Conservation (phyloP, 1,140 invertebrate genomes). For the Dendroctonus ponderosae region DNA sequence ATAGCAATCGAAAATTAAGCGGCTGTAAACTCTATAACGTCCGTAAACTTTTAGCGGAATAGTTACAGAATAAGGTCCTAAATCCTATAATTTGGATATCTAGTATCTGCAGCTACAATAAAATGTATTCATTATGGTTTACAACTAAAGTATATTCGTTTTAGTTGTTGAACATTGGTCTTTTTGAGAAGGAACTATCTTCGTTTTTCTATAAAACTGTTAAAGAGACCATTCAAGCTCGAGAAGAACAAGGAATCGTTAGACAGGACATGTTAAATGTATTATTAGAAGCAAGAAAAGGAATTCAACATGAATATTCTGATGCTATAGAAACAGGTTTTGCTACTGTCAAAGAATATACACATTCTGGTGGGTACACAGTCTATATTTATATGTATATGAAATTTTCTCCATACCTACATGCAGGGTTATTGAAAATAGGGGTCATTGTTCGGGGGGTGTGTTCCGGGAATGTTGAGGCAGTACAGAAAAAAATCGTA, state of each 20-base stretch:
- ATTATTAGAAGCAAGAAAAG: slow-evolving; percentile 51
- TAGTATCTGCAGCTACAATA: neutral
- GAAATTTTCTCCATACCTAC: no score
- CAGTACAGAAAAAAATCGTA: no score
- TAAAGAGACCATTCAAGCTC: slow-evolving; percentile 43
- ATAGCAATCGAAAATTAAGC: no score
- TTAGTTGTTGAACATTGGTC: neutral
- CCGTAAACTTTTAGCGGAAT: no score
- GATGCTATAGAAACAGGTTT: slow-evolving; percentile 15
- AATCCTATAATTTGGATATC: no score
- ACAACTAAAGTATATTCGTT: neutral
- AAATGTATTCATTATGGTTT: neutral
- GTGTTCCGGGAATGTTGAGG: no score
- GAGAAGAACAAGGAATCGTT: slow-evolving; percentile 49
- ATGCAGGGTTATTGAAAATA: no score
- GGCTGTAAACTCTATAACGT: no score
- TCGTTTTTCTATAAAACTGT: no score
- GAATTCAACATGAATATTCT: slow-evolving; percentile 24
- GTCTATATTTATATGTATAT: no score
- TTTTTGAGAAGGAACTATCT: neutral
- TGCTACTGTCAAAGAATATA: slow-evolving; percentile 26
- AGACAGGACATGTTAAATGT: slow-evolving; percentile 52
- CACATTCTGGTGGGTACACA: neutral
- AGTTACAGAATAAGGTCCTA: no score
- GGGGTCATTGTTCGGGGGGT: no score